Evolutionary conservation across 2,797 vertebrate genomes (phyloP).

Genomic region (Geotria australis): DNA sequence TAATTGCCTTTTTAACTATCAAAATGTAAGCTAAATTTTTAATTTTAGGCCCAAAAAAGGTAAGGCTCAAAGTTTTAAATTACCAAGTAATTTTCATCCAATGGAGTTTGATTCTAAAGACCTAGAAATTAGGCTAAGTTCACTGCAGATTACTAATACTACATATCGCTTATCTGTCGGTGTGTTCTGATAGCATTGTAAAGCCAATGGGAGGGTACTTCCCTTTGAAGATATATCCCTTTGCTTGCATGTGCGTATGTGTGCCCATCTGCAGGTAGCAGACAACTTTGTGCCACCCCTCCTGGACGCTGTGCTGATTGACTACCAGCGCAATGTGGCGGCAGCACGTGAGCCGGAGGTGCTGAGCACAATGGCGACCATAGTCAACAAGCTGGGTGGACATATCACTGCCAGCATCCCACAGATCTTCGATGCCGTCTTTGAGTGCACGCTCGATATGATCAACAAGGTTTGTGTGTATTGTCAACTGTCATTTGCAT

Average conservation of each 20-base stretch:
- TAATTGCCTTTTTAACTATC: too few species aligned
- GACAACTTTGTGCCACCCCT: slow-evolving; percentile 86
- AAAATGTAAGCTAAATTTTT: too few species aligned
- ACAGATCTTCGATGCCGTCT: slow-evolving; percentile 91
- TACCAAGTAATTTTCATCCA: too few species aligned
- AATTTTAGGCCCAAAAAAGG: too few species aligned
- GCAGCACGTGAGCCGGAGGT: slow-evolving; percentile 86
- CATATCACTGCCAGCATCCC: slow-evolving; percentile 92
- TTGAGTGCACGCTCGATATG: slow-evolving; percentile 95
- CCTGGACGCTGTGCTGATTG: slow-evolving; percentile 77
- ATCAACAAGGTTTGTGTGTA: slow-evolving; percentile 59
- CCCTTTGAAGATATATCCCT: too few species aligned
- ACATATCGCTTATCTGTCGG: too few species aligned
- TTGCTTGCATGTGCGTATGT: slow-evolving; percentile 1
- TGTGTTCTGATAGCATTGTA: too few species aligned
- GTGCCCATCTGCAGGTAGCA: slow-evolving; percentile 27
- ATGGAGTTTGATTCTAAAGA: too few species aligned
- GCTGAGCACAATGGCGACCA: slow-evolving; percentile 93
- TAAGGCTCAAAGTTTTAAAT: too few species aligned
- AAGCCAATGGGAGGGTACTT: too few species aligned
- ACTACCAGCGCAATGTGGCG: slow-evolving; percentile 91
- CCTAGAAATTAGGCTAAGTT: too few species aligned
- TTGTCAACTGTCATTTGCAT: not conserved
- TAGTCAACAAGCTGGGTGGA: slow-evolving; percentile 74
- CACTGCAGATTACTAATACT: too few species aligned